Base-by-base conservation (phyloP, 2,113 vertebrate species). In the Callopanchax toddi region DNA sequence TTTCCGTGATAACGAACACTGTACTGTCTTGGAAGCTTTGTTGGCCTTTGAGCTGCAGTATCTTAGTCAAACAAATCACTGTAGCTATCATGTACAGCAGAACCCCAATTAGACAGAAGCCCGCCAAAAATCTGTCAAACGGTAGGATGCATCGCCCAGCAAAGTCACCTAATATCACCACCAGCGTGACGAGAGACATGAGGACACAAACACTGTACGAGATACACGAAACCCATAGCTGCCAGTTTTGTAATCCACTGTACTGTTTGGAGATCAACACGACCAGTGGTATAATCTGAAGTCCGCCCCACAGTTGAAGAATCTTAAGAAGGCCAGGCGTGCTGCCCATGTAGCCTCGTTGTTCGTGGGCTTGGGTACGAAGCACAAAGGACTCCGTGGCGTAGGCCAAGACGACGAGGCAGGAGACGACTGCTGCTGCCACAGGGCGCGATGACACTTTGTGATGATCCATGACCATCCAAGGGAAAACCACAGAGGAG, bases 271-370 rank as follows among this genome's bases (percentile, higher is more conserved):
- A 0, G 10, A 34, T 2, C 5, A 17, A 13, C 44, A 60, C 53
- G 13, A 87, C 2, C 60, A 90, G 56, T 17, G 87, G 75, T 6
- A 89, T 76, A 56, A 88, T 84, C 48, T 86, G 53, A 53, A 86
- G 85, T 39, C 90, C 77, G 13, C 90, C 88, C 72, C 87, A 91
- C 1, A 91, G 70, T 50, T 92, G 88, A 22, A 92, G 23, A 0
- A 82, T 78, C 79, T 93, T 93, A 5, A 93, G 89, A 12, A 93
- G 65, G 1, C 92, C 92, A 0, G 90, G 74, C 4, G 73, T 18
- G 49, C 83, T 92, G 48, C 90, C 87, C 91, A 93, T 93, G 81
- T 93, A 93, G 21, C 90, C 91, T 54, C 79, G 79, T 53, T 89
- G 91, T 36, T 90, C 88, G 0, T 65, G 70, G 36, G 56, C 46